Base-by-base conservation (phyloP, 2,113 vertebrate species). In the Cygnus atratus region DNA sequence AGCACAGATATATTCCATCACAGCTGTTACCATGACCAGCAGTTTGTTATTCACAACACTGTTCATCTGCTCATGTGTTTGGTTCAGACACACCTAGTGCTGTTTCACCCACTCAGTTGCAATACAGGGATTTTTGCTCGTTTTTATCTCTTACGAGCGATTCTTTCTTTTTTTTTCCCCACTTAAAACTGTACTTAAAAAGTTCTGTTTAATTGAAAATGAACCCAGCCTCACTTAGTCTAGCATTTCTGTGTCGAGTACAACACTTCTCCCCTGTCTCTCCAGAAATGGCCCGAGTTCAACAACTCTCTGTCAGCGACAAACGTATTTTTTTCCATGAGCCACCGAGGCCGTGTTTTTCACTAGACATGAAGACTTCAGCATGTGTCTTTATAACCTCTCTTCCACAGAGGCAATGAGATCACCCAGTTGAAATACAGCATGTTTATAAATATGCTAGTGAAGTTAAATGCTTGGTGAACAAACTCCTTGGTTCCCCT, bases 41-140 rank as follows among this genome's bases (percentile, higher is more conserved):
- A 52, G 62, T 91, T 76, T 95, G 84, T 84, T 95, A 72, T 72
- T 55, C 62, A 71, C 77, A 96, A 88, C 76, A 87, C 2, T 68
- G 33, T 63, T 43, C 43, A 67, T 8, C 41, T n/a, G 46, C 41
- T 44, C 31, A 11, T 19, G 7, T 8, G 31, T 63, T 57, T 65
- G 65, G 39, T 43, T 82, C 74, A 72, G 95, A 74, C 73, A 78
- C 77, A 84, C 83, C 92, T 67, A 81, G 52, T 24, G 76, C 84
- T 31, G 57, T 55, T 70, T 78, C 72, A 57, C 5, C 2, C 24
- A 1, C 55, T 48, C 4, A 3, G 72, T 21, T 20, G 57, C 66
- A n/a, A 72, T 44, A 78, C 9, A 18, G 22, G 18, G 12, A 21
- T 35, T 66, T 68, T 16, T 44, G 33, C 26, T 66, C 39, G 3